Percentiles rank a stretch among this genome's conserved stretches.
Evolutionary conservation across 2,797 vertebrate genomes (phyloP).

Genomic region (Lagothrix lagotricha): DNA sequence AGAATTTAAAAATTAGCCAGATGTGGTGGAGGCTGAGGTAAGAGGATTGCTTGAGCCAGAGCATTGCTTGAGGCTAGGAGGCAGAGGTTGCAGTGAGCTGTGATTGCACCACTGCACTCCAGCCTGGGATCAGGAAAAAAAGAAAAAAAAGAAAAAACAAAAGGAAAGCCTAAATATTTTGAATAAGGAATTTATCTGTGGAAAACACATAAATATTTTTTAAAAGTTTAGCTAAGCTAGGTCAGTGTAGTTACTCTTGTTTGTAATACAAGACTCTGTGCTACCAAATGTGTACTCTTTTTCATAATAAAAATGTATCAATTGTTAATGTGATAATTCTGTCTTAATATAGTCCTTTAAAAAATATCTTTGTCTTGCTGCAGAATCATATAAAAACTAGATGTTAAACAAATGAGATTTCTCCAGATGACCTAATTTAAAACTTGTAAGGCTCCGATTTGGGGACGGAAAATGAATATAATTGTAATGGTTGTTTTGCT

Average conservation of each 20-base stretch:
- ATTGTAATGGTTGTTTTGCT: constrained; percentile 13
- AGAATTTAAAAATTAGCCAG: background rate
- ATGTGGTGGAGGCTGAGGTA: background rate
- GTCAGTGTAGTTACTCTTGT: constrained; percentile 27
- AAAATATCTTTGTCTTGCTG: background rate
- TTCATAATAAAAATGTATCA: background rate
- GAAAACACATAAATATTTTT: background rate
- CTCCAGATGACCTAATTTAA: constrained; percentile 11
- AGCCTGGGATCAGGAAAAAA: background rate
- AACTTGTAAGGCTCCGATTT: constrained; percentile 11
- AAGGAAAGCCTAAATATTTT: constrained; percentile 5
- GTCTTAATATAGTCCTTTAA: background rate
- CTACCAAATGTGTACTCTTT: background rate
- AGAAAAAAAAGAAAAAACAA: background rate
- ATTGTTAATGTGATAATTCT: background rate
- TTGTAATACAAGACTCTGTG: background rate
- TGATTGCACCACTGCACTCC: background rate
- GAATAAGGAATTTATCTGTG: background rate
- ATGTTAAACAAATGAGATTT: constrained; percentile 16
- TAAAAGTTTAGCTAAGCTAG: background rate
- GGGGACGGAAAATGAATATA: constrained; percentile 5
- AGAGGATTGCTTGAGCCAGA: background rate
- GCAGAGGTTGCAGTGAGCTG: background rate
- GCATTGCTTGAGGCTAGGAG: background rate
- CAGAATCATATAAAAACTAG: background rate